Evolutionary conservation across 2,113 vertebrate species (phyloP).

Genomic region (Oenanthe oenanthe): DNA sequence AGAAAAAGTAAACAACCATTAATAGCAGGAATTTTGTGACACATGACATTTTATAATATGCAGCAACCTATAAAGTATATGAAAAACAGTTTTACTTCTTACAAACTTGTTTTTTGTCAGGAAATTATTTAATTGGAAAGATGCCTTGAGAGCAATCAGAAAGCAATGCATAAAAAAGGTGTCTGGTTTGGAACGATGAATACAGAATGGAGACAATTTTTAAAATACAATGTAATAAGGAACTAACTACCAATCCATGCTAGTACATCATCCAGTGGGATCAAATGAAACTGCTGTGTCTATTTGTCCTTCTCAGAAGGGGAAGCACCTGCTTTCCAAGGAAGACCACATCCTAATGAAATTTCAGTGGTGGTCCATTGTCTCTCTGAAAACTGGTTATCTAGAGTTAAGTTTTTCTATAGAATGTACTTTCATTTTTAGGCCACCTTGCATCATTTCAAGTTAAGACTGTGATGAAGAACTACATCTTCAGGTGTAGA

Average conservation of each 20-base stretch:
- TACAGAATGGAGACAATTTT: not conserved
- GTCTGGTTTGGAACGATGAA: not conserved
- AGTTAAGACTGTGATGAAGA: not conserved
- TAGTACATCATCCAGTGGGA: not conserved
- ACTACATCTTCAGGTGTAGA: not conserved
- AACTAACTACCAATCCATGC: not conserved
- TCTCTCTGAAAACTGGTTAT: not conserved
- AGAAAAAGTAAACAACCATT: slow-evolving; percentile 16
- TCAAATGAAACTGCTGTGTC: not conserved
- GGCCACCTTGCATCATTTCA: not conserved
- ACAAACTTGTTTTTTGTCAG: not conserved
- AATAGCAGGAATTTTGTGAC: not conserved
- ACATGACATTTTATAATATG: not conserved
- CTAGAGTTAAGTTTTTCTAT: not conserved
- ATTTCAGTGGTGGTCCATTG: not conserved
- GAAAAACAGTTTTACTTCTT: not conserved
- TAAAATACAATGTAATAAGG: not conserved
- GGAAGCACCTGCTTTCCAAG: not conserved
- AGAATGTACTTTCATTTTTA: not conserved
- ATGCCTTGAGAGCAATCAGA: not conserved
- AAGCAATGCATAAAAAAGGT: not conserved
- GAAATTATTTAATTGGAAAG: slow-evolving; percentile 29
- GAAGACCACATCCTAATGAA: not conserved
- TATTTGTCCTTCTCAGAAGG: not conserved
- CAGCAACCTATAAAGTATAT: not conserved